These are phyloP conservation scores for Chaetorhynchus papuensis DNA, from an alignment of 2,113 vertebrate genomes.

Conservation along the genomic window DNA sequence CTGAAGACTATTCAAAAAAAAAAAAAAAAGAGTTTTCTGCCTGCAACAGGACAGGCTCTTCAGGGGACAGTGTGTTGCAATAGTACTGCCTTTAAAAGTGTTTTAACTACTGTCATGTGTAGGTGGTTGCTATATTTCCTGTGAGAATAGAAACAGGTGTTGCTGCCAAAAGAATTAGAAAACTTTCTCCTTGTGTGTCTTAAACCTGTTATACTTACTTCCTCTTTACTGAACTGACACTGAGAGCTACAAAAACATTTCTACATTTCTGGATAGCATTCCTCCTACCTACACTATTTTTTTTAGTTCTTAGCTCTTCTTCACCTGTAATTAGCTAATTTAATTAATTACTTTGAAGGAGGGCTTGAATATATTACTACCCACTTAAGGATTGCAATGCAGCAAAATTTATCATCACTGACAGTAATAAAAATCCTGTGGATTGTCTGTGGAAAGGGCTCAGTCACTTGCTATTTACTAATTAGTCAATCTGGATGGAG, in stretches of 20 bases:
- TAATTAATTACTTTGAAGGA: neutral
- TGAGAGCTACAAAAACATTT: neutral
- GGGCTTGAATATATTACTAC: neutral
- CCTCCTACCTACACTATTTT: neutral
- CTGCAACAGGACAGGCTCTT: neutral
- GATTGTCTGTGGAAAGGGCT: neutral
- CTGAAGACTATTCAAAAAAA: too few species aligned
- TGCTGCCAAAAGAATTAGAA: neutral
- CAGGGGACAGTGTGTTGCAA: neutral
- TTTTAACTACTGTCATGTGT: neutral
- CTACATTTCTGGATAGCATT: neutral
- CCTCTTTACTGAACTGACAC: neutral
- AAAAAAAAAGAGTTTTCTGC: too few species aligned
- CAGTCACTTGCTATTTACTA: neutral
- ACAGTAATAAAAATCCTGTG: neutral
- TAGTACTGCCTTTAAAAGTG: neutral
- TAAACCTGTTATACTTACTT: neutral
- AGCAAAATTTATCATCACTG: neutral
- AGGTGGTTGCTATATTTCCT: neutral
- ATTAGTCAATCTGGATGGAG: neutral
- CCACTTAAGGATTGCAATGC: neutral
- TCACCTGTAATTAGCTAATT: neutral
- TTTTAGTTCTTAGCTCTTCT: neutral
- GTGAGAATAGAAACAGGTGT: neutral
- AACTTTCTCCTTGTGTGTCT: neutral